Percentiles rank a stretch among this genome's conserved stretches.
These are phyloP conservation scores for Meliscaeva auricollis DNA, from an alignment of 2,888 invertebrate genomes.

Conservation along the genomic window DNA sequence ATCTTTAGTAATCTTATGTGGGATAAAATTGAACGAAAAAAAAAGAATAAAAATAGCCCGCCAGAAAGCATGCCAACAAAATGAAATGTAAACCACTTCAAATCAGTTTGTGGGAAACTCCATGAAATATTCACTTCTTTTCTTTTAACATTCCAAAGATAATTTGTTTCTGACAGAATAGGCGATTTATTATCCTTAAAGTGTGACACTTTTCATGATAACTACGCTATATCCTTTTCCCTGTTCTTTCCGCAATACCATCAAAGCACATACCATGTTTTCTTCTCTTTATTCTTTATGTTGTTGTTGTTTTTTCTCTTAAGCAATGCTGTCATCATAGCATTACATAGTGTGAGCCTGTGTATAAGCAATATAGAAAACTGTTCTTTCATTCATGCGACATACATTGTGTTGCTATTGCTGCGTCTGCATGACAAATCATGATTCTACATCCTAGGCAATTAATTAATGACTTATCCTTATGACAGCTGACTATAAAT, in stretches of 20 bases:
- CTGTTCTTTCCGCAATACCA: slow-evolving; percentile 51
- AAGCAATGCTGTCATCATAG: slow-evolving; percentile 51
- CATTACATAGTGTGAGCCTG: slow-evolving; percentile 38
- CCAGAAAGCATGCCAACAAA: slow-evolving; percentile 26
- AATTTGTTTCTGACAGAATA: slow-evolving; percentile 73
- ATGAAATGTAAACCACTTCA: slow-evolving; percentile 34
- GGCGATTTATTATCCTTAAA: slow-evolving; percentile 69
- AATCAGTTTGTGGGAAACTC: slow-evolving; percentile 36
- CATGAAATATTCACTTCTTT: slow-evolving; percentile 48
- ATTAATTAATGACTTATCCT: slow-evolving; percentile 69
- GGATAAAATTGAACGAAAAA: not conserved
- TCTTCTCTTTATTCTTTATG: not conserved
- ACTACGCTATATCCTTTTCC: slow-evolving; percentile 64
- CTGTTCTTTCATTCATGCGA: slow-evolving; percentile 27
- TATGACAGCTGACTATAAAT: slow-evolving; percentile 52
- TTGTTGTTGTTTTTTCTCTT: slow-evolving; percentile 8
- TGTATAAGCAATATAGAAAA: slow-evolving; percentile 21
- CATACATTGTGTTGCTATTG: slow-evolving; percentile 36
- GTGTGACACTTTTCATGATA: slow-evolving; percentile 72
- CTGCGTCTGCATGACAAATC: slow-evolving; percentile 63
- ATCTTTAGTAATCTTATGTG: not conserved
- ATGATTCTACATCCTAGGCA: slow-evolving; percentile 54
- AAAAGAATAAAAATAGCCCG: not conserved
- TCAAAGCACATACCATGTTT: slow-evolving; percentile 4
- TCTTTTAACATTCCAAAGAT: slow-evolving; percentile 50